Conservation (phyloP, 2,113 vertebrate species). For the Prolemur simus region DNA sequence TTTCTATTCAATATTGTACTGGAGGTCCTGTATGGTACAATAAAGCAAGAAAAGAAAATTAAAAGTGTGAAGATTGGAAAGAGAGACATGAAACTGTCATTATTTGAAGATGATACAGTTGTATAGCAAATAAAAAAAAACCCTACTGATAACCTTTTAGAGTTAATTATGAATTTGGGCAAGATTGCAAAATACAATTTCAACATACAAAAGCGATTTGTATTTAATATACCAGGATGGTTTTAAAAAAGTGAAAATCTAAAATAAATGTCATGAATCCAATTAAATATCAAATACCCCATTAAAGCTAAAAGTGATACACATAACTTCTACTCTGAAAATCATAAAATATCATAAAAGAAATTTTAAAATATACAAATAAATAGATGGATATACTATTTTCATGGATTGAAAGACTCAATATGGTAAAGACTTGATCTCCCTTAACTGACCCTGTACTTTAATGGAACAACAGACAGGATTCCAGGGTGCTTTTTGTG, state of each 20-base stretch:
- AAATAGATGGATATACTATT: not conserved
- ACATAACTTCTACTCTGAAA: not conserved
- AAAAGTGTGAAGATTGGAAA: not conserved
- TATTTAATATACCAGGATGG: not conserved
- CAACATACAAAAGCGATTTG: not conserved
- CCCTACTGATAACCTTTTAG: not conserved
- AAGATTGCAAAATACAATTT: not conserved
- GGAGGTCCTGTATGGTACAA: not conserved
- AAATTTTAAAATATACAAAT: not conserved
- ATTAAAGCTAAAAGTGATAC: not conserved
- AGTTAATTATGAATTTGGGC: not conserved
- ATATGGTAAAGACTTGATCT: not conserved
- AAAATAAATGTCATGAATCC: not conserved
- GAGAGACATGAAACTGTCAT: not conserved
- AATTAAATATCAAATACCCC: not conserved
- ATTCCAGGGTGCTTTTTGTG: not conserved
- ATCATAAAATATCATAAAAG: not conserved
- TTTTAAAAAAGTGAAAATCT: not conserved
- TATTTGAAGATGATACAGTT: not conserved
- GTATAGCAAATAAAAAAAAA: not conserved
- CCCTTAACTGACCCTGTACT: not conserved
- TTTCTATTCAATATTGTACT: not conserved
- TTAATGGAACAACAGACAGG: not conserved
- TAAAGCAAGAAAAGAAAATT: not conserved
- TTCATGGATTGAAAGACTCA: not conserved